Percentiles rank a stretch among this genome's conserved stretches.
Conservation (phyloP, 2,113 vertebrate species). For the Tor tambroides region DNA sequence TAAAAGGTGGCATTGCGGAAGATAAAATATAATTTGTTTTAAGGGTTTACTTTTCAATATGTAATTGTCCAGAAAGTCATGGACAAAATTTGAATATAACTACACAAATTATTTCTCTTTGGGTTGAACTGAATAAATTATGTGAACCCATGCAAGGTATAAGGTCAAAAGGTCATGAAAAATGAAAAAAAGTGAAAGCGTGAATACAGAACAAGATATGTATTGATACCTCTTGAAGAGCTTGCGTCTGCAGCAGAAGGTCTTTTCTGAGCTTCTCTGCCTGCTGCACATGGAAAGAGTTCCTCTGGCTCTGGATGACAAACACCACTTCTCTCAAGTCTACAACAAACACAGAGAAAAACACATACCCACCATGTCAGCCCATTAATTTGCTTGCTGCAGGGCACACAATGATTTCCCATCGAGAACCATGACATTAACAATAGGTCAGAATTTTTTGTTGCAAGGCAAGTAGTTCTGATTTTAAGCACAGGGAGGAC, state of each 20-base stretch:
- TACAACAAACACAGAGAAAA: constrained; percentile 65
- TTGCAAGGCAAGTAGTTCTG: not conserved
- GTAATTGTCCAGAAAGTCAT: not conserved
- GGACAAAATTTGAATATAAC: not conserved
- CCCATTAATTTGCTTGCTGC: not conserved
- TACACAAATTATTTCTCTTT: not conserved
- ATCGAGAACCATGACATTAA: not conserved
- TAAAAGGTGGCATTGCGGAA: too few species aligned
- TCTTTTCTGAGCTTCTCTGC: constrained; percentile 81
- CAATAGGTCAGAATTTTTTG: not conserved
- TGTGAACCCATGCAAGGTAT: not conserved
- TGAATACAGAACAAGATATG: not conserved
- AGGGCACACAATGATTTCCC: not conserved
- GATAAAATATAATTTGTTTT: too few species aligned
- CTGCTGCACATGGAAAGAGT: constrained; percentile 87
- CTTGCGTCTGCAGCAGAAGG: constrained; percentile 82
- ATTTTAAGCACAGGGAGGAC: not conserved
- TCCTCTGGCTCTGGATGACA: constrained; percentile 95
- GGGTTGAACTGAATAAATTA: not conserved
- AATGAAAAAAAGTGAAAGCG: not conserved
- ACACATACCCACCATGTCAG: constrained; percentile 34
- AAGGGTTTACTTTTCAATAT: too few species aligned
- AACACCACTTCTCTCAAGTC: constrained; percentile 89
- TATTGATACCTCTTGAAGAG: constrained; percentile 79
- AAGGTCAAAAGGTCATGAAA: not conserved